Base-by-base conservation (phyloP, 2,113 vertebrate genomes). In the Corythaeola cristata region DNA sequence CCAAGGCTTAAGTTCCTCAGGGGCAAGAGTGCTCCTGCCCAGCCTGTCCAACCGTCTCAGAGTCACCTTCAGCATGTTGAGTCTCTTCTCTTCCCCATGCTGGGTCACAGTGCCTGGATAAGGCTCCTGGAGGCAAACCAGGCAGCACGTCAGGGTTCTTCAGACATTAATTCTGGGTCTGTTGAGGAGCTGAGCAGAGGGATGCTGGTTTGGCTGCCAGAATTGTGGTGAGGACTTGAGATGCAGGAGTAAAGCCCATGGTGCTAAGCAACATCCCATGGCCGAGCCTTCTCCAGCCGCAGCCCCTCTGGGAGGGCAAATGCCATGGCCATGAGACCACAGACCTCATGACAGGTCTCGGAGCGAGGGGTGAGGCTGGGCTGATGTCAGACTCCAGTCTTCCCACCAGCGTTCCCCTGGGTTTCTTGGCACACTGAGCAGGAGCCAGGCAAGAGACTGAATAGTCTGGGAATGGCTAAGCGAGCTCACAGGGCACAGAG, bases 321-420 rank as follows among this genome's bases (percentile, higher is more conserved):
- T 84, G 83, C 89, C 84, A 77, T n/a, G 77, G 76, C 41, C 22
- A 5, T 95, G 87, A 95, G 89, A 94, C 83, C 64, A 89, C 20
- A 81, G 63, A 62, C 47, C 55, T 96, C 5, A 0, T 84, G 89
- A 78, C 5, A 11, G 81, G 37, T 84, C 56, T 84, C 60, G 45
- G 67, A 88, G 47, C 5, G 1, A 93, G 20, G 69, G 47, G 68
- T 67, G 89, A 94, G 95, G 76, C 50, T 37, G 41, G n/a, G 45
- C 23, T 96, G 93, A 95, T 89, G 81, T 84, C 73, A 91, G 77
- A 37, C 56, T 81, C 17, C 55, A 91, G 45, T 66, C 72, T 27
- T 95, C 76, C 91, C 52, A 73, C 7, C 6, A 4, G 37, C 3
- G 1, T 77, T 93, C 50, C 84, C 47, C 12, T 77, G 71, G 35